phyloP scores from a whole-genome alignment of 1,140 invertebrate genomes.

The Oryctes rhinoceros region DNA sequence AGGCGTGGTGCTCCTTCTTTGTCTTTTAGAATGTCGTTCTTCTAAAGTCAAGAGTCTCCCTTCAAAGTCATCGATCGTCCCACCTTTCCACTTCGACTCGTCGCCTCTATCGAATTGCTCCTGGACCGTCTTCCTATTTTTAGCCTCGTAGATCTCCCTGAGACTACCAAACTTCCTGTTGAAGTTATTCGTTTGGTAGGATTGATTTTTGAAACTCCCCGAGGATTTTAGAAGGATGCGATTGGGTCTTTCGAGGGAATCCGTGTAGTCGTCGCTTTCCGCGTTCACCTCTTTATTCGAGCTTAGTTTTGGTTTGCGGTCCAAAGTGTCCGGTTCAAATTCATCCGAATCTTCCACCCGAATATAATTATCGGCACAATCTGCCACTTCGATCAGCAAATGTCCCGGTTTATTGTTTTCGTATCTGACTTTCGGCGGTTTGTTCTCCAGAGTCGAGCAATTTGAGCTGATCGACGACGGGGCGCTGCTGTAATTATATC shows the following conservation, averaged over 20 bases:
- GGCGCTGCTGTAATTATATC: conserved; percentile 72
- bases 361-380: conserved; percentile 74
- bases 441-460: conserved; percentile 67
- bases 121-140: conserved; percentile 57
- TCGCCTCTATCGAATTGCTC: not conserved
- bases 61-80: conserved; percentile 56
- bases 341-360: conserved; percentile 75
- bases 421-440: conserved; percentile 66
- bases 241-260: conserved; percentile 66
- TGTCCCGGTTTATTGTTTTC: conserved; percentile 71
- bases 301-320: conserved; percentile 74
- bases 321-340: conserved; percentile 85
- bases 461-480: conserved; percentile 69
- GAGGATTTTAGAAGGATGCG: conserved; percentile 67
- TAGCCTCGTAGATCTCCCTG: conserved; percentile 76
- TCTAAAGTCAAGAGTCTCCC: conserved; percentile 70
- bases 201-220: conserved; percentile 70
- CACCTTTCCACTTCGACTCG: conserved; percentile 32
- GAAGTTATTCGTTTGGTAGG: conserved; percentile 48
- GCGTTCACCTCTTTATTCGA: conserved; percentile 52
- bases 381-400: conserved; percentile 81
- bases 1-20: conserved; percentile 65
- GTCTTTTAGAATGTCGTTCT: conserved; percentile 73
- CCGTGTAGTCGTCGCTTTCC: conserved; percentile 62
- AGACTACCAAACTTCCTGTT: conserved; percentile 71